Evolutionary conservation across 1,140 invertebrate genomes (phyloP).

Genomic region (Sinella curviseta): DNA sequence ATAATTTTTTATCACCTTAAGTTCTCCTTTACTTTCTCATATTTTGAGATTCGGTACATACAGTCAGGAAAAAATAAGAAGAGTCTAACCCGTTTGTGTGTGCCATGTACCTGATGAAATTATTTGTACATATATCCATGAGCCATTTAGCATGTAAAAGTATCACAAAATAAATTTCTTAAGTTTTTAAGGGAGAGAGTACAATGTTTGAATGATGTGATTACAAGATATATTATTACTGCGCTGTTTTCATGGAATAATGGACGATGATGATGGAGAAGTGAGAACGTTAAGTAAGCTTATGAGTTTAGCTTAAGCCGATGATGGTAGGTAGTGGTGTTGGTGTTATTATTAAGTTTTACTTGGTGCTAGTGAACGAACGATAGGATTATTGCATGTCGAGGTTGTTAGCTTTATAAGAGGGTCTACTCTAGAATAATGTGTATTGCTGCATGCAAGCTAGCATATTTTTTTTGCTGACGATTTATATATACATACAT

Average conservation of each 20-base stretch:
- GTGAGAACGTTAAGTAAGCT: no score
- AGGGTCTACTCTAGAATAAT: not conserved
- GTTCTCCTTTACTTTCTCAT: no score
- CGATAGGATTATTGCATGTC: constrained; percentile 24
- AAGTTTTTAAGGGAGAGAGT: not conserved
- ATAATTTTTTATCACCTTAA: no score
- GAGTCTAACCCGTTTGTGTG: no score
- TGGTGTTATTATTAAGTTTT: not conserved
- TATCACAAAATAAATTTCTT: not conserved
- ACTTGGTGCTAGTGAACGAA: not conserved
- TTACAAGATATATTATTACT: not conserved
- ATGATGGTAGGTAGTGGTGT: no score
- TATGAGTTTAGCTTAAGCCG: no score
- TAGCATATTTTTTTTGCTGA: not conserved
- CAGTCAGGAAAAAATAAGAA: no score
- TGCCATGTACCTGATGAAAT: no score
- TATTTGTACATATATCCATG: not conserved
- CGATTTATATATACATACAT: not conserved
- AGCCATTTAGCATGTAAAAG: not conserved
- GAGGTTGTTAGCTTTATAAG: constrained; percentile 26
- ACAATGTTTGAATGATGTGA: not conserved
- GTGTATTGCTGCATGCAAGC: not conserved
- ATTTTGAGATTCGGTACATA: no score
- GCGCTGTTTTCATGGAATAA: not conserved
- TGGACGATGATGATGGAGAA: not conserved